Evolutionary conservation across 1,140 invertebrate genomes (phyloP), one percentile per base, ranked within the genome.

Genomic region (Adelges cooleyi): DNA sequence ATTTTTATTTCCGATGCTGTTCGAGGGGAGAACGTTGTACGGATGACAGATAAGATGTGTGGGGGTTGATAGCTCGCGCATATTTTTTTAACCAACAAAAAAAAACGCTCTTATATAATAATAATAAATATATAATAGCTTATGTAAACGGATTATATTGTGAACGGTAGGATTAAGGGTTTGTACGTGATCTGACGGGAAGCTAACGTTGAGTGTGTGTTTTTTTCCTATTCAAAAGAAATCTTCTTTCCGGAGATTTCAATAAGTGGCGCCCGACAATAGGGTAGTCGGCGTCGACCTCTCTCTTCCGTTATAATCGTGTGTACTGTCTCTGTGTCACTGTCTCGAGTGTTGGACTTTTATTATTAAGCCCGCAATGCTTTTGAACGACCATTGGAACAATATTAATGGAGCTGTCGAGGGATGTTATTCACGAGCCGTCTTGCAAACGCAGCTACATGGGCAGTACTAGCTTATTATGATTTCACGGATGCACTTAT

Each of bases 101-200:
- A 33, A 33, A 11, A 11, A 33, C n/a, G n/a, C n/a, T n/a, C n/a
- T n/a, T n/a, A n/a, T n/a, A n/a, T n/a, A n/a, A n/a, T n/a, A n/a
- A n/a, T n/a, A n/a, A n/a, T n/a, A n/a, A n/a, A 33, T 6, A 33
- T 33, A 33, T 33, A 33, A 11, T 33, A n/a, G n/a, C n/a, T n/a
- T n/a, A 11, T 33, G 29, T 33, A 33, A 44, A n/a, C 40, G 42
- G 56, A 62, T 62, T 62, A 62, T 62, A 17, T 48, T 33, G 42
- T 46, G 56, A 62, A 62, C 56, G 56, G 17, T 25, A 10, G 42
- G 42, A 62, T 62, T 46, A 48, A 48, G 42, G 56, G 56, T 48
- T 48, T 33, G 56, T 62, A 62, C 56, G 56, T 62, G 56, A 62
- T 62, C 22, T 42, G 27, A 42, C 15, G 25, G 18, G 13, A 48